Conservation (phyloP, 2,113 vertebrate species). For the Otis tarda region DNA sequence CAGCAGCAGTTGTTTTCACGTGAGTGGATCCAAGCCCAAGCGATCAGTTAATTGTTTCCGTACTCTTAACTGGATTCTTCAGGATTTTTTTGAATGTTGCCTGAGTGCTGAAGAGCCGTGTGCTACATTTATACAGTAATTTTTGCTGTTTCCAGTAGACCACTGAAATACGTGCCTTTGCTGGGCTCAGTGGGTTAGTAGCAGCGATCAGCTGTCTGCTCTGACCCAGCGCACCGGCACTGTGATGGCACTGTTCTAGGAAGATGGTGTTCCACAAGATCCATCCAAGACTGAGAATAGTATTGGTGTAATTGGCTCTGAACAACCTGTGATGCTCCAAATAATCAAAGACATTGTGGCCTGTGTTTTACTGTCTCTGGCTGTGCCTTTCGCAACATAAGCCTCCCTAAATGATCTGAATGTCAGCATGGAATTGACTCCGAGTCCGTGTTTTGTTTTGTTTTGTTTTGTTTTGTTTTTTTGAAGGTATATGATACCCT, state of each 20-base stretch:
- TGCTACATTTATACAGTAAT: not conserved
- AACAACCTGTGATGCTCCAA: not conserved
- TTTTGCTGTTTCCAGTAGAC: not conserved
- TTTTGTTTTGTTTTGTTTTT: not conserved
- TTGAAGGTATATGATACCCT: not conserved
- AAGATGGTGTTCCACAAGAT: not conserved
- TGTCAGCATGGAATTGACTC: not conserved
- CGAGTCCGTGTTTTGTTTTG: fast-evolving
- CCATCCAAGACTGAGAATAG: not conserved
- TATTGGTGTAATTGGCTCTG: not conserved
- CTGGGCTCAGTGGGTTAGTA: not conserved
- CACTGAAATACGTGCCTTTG: not conserved
- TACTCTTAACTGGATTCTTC: not conserved
- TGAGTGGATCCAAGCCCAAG: not conserved
- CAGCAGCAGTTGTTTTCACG: not conserved
- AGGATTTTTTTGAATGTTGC: not conserved
- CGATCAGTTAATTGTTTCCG: not conserved
- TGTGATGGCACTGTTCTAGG: not conserved
- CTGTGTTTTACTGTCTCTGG: not conserved
- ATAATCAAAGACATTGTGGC: not conserved
- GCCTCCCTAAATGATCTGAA: not conserved
- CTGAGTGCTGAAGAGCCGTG: not conserved
- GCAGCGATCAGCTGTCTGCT: not conserved
- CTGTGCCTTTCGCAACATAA: not conserved
- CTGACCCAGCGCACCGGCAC: not conserved